Conservation (phyloP, 2,113 vertebrate species). For the Pantherophis guttatus region DNA sequence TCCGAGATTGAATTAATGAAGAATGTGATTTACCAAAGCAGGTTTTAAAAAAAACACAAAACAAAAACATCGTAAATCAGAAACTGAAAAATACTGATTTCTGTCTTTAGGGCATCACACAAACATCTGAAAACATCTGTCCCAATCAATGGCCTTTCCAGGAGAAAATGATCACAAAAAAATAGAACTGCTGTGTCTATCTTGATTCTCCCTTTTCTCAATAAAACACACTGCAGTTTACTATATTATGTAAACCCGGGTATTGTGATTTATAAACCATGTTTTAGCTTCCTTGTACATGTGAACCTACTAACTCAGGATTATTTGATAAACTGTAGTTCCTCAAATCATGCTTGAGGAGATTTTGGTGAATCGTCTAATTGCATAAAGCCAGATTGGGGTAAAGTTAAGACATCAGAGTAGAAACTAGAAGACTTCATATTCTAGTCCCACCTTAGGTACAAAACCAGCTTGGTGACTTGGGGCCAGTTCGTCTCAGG, state of each 20-base stretch:
- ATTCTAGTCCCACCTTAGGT: not conserved
- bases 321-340: not conserved
- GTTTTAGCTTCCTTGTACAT: not conserved
- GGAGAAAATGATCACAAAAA: not conserved
- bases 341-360: not conserved
- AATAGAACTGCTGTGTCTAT: not conserved
- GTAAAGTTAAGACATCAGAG: not conserved
- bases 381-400: not conserved
- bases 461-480: not conserved
- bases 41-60: not conserved
- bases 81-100: not conserved
- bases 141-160: not conserved
- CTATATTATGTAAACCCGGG: not conserved
- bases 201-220: not conserved
- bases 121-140: not conserved
- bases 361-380: not conserved
- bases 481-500: not conserved
- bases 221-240: not conserved
- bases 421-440: not conserved
- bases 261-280: not conserved
- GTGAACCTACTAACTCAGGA: not conserved
- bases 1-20: not conserved
- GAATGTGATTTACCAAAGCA: not conserved
- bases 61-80: not conserved
- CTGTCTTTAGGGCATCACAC: not conserved